These are phyloP conservation scores for Lumbricus terrestris DNA, from an alignment of 2,888 invertebrate species.

Conservation along the genomic window DNA sequence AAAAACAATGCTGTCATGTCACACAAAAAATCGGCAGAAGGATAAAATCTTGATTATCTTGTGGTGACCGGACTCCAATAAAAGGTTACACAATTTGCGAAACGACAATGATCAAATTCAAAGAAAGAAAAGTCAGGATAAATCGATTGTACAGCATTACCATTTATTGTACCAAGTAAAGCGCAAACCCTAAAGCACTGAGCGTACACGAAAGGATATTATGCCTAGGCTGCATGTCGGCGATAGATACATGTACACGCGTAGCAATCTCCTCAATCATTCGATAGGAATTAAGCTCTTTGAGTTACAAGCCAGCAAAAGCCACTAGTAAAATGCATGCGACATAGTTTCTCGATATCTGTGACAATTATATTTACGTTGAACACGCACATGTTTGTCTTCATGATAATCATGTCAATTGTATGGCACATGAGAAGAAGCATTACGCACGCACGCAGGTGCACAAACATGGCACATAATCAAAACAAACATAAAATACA, in stretches of 20 bases:
- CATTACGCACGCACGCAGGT: not conserved
- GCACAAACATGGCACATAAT: not conserved
- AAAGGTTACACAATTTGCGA: too few relatives aligned
- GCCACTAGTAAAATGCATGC: conserved; percentile 3
- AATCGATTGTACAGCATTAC: not conserved
- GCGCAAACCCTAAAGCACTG: conserved; percentile 3
- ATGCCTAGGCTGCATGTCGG: not conserved
- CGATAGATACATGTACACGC: not conserved
- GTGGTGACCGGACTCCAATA: too few relatives aligned
- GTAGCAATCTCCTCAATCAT: not conserved
- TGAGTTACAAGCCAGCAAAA: not conserved
- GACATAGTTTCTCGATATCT: not conserved
- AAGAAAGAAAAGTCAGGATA: not conserved
- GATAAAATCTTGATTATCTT: too few relatives aligned
- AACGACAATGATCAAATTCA: not conserved
- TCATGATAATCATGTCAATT: not conserved
- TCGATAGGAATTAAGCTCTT: not conserved
- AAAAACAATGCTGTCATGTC: too few relatives aligned
- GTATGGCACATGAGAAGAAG: conserved; percentile 3
- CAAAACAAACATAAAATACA: not conserved
- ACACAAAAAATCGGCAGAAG: too few relatives aligned
- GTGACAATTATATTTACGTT: not conserved
- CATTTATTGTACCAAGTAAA: not conserved
- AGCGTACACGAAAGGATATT: not conserved
- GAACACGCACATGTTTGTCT: not conserved